Evolutionary conservation across 2,888 invertebrate genomes (phyloP).

Genomic region (Carterocephalus palaemon): DNA sequence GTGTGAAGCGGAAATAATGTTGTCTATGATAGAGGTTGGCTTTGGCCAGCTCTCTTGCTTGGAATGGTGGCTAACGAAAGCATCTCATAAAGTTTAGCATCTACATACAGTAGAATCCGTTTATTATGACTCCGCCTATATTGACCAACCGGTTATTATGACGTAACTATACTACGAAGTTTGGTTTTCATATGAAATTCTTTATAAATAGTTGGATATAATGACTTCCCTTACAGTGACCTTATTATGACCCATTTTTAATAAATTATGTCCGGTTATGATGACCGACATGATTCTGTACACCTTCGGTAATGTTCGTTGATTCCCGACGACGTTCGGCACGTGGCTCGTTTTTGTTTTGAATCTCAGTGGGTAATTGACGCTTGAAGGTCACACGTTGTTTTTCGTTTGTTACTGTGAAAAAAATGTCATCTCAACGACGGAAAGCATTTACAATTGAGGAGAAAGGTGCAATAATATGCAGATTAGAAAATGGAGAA

Average conservation of each 20-base stretch:
- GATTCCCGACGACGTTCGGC: constrained; percentile 22
- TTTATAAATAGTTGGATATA: constrained; percentile 30
- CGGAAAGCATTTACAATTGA: constrained; percentile 30
- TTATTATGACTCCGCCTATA: constrained; percentile 29
- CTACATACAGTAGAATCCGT: constrained; percentile 23
- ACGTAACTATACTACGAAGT: constrained; percentile 29
- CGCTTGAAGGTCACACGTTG: constrained; percentile 25
- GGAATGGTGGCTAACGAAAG: too few species aligned
- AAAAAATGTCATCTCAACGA: too few species aligned
- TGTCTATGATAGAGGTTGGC: too few species aligned
- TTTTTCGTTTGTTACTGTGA: constrained; percentile 19
- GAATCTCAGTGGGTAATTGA: constrained; percentile 27
- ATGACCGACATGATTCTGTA: constrained; percentile 25
- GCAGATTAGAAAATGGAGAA: constrained; percentile 30
- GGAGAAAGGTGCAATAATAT: constrained; percentile 28
- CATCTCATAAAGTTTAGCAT: too few species aligned
- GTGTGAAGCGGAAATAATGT: too few species aligned
- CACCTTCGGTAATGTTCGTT: constrained; percentile 18
- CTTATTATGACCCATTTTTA: constrained; percentile 30
- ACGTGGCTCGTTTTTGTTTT: constrained; percentile 14
- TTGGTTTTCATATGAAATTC: constrained; percentile 30
- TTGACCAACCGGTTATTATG: constrained; percentile 28
- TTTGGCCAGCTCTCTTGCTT: too few species aligned
- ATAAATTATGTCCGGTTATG: constrained; percentile 22
- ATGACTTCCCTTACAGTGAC: constrained; percentile 28